Conservation (phyloP, 2,113 vertebrate species). For the Syngnathus typhle region DNA sequence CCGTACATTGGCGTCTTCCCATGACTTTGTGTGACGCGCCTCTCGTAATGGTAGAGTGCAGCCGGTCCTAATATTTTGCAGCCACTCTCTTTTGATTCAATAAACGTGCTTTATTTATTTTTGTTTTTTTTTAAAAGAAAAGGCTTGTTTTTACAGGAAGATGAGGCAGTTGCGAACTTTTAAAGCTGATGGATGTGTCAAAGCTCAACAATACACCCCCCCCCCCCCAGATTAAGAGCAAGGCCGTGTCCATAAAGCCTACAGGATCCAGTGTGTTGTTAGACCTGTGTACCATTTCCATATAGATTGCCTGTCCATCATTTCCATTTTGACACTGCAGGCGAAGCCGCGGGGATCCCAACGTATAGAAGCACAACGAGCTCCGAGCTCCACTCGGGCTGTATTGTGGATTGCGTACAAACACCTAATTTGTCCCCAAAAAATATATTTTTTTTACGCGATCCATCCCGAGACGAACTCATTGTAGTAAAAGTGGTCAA, state of each 20-base stretch:
- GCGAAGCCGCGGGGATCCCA: background rate
- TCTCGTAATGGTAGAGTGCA: background rate
- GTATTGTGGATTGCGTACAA: background rate
- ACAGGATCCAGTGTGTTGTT: conserved; percentile 13
- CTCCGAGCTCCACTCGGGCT: background rate
- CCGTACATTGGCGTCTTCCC: background rate
- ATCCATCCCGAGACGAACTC: background rate
- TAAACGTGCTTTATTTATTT: background rate
- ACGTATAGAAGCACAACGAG: background rate
- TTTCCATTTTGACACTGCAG: conserved; percentile 40
- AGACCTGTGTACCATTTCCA: conserved; percentile 57
- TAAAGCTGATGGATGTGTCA: background rate
- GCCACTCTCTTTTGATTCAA: background rate
- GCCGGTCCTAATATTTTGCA: background rate
- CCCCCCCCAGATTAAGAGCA: conserved; percentile 24
- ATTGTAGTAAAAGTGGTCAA: background rate
- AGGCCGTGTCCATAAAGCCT: conserved; percentile 23
- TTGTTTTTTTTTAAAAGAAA: background rate
- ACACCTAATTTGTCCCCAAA: background rate
- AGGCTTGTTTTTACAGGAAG: background rate
- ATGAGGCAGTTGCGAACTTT: background rate
- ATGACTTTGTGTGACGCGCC: background rate
- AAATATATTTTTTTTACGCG: background rate
- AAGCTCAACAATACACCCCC: background rate
- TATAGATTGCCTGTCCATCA: conserved; percentile 72